A percentile compares a stretch with the other conserved stretches of the same genome.
Evolutionary conservation across 2,797 vertebrate genomes (phyloP).

Genomic region (Streptopelia turtur): DNA sequence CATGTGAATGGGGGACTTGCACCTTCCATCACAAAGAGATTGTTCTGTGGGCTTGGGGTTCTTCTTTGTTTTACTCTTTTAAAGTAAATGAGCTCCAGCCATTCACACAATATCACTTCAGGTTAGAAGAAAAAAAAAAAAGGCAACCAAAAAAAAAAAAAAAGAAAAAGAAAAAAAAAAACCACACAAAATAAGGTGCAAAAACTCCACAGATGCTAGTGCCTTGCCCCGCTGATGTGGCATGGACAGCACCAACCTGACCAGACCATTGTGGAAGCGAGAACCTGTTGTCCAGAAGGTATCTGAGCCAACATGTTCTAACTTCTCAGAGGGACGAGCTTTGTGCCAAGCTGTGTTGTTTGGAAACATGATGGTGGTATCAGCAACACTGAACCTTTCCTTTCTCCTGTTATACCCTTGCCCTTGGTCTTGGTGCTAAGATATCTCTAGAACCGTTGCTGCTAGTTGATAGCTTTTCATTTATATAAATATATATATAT

Average conservation of each 20-base stretch:
- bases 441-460: slow-evolving; percentile 84
- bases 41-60: slow-evolving; percentile 42
- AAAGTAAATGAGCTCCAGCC: slow-evolving; percentile 6
- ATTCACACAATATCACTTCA: slow-evolving; percentile 46
- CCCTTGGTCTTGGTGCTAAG: slow-evolving; percentile 84
- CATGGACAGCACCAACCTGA: slow-evolving; percentile 64
- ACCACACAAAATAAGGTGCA: slow-evolving; percentile 39
- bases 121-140: slow-evolving; percentile 5
- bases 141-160: neutral
- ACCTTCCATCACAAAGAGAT: slow-evolving; percentile 59
- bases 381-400: slow-evolving; percentile 81
- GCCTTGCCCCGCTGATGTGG: slow-evolving; percentile 70
- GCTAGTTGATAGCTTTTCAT: slow-evolving; percentile 84
- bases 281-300: slow-evolving; percentile 21
- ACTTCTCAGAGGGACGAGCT: slow-evolving; percentile 56
- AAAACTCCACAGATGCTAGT: slow-evolving; percentile 72
- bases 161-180: neutral
- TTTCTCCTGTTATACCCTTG: slow-evolving; percentile 45
- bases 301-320: slow-evolving; percentile 1
- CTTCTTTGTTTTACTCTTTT: slow-evolving; percentile 17
- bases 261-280: slow-evolving; percentile 38
- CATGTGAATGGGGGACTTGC: slow-evolving; percentile 53
- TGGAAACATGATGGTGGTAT: slow-evolving; percentile 74
- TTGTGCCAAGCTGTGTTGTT: slow-evolving; percentile 71
- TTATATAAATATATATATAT: slow-evolving; percentile 80